Conservation (phyloP, 2,797 vertebrate genomes). For the Alauda arvensis region DNA sequence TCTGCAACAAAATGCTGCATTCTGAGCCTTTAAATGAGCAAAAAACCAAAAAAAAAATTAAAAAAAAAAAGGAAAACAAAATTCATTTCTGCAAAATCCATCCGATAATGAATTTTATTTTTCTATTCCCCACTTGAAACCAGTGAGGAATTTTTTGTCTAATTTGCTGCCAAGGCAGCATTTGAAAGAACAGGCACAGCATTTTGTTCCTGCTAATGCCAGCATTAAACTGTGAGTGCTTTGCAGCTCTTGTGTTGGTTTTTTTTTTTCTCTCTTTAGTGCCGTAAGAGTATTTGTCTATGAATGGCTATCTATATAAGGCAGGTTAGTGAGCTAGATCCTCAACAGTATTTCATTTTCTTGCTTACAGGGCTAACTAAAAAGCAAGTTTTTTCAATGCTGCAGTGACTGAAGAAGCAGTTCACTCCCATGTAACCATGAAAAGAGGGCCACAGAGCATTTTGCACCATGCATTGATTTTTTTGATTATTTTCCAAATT, state of each 20-base stretch:
- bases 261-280: constrained; percentile 18
- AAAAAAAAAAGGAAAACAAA: background rate
- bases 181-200: constrained; percentile 3
- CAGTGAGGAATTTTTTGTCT: background rate
- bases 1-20: constrained; percentile 58
- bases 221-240: constrained; percentile 48
- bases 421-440: constrained; percentile 93
- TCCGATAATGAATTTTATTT: constrained; percentile 8
- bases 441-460: constrained; percentile 88
- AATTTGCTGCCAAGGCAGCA: constrained; percentile 16
- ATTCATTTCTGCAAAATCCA: background rate
- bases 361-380: constrained; percentile 99
- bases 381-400: constrained; percentile 96
- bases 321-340: constrained; percentile 85
- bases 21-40: background rate
- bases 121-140: background rate
- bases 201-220: constrained; percentile 49
- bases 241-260: constrained; percentile 38
- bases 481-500: constrained; percentile 75
- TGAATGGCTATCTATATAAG: constrained; percentile 75
- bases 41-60: too few species aligned
- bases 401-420: constrained; percentile 97
- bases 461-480: constrained; percentile 87
- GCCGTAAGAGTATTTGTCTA: constrained; percentile 58
- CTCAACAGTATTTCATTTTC: constrained; percentile 95